Conservation (phyloP, 2,888 invertebrate genomes). For the Chelonus formosanus region DNA sequence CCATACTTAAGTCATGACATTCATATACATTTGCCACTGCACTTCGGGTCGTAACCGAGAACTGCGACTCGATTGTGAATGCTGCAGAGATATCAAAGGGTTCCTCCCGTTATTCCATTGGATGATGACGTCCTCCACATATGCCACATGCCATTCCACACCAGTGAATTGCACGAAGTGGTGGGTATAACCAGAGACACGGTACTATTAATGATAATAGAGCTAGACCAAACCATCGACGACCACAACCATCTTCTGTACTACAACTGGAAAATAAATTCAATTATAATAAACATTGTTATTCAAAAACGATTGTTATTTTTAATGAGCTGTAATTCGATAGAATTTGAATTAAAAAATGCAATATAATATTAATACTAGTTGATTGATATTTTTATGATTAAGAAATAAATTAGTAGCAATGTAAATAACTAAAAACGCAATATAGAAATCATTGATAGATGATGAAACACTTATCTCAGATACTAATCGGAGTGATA, state of each 20-base stretch:
- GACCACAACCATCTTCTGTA: slow-evolving; percentile 76
- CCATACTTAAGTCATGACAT: slow-evolving; percentile 59
- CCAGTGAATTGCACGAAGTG: slow-evolving; percentile 84
- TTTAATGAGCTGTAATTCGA: too few relatives aligned
- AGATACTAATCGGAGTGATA: too few relatives aligned
- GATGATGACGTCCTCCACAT: slow-evolving; percentile 82
- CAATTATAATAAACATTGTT: background rate
- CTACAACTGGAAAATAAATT: slow-evolving; percentile 51
- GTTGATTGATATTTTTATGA: too few relatives aligned
- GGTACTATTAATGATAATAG: slow-evolving; percentile 88
- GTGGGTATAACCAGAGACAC: slow-evolving; percentile 93
- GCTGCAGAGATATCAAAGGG: slow-evolving; percentile 63
- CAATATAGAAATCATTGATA: too few relatives aligned
- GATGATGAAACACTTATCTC: too few relatives aligned
- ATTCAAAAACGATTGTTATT: too few relatives aligned
- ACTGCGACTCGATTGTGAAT: slow-evolving; percentile 50
- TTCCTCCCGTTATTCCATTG: slow-evolving; percentile 62
- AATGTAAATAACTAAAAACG: too few relatives aligned
- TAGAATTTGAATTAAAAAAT: background rate
- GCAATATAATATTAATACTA: too few relatives aligned
- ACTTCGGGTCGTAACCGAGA: slow-evolving; percentile 39
- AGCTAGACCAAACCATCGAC: slow-evolving; percentile 85
- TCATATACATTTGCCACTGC: slow-evolving; percentile 60
- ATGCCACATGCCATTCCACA: slow-evolving; percentile 82
- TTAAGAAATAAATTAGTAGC: too few relatives aligned